A percentile compares a stretch with the other conserved stretches of the same genome.
Evolutionary conservation across 2,113 vertebrate species (phyloP).

Genomic region (Numida meleagris): DNA sequence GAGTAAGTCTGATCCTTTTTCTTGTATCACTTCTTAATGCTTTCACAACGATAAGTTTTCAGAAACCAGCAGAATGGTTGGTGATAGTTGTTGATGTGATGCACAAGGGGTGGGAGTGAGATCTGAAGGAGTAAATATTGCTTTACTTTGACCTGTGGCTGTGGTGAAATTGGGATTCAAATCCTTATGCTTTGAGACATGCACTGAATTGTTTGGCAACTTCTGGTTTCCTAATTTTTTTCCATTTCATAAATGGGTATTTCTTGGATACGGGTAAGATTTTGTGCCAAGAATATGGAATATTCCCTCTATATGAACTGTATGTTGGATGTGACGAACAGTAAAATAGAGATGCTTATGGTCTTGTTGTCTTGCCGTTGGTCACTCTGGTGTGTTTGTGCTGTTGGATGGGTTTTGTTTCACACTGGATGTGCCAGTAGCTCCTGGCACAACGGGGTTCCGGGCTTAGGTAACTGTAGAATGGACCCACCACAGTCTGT

Average conservation of each 20-base stretch:
- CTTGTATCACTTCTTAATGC: background rate
- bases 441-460: background rate
- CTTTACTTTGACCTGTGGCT: background rate
- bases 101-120: background rate
- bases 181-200: background rate
- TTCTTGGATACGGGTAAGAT: background rate
- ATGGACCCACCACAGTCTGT: background rate
- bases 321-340: background rate
- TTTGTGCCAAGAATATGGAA: background rate
- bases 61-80: background rate
- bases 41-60: background rate
- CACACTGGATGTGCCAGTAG: background rate
- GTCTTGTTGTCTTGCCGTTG: background rate
- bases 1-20: conserved; percentile 79
- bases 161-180: background rate
- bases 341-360: background rate
- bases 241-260: background rate
- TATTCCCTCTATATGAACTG: background rate
- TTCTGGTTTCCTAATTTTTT: background rate
- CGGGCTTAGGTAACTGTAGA: background rate
- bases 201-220: background rate
- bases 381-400: background rate
- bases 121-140: background rate
- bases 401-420: background rate
- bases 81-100: background rate